Evolutionary conservation across 2,888 invertebrate genomes (phyloP), one percentile per base, ranked within the genome.

Genomic region (Penaeus monodon): DNA sequence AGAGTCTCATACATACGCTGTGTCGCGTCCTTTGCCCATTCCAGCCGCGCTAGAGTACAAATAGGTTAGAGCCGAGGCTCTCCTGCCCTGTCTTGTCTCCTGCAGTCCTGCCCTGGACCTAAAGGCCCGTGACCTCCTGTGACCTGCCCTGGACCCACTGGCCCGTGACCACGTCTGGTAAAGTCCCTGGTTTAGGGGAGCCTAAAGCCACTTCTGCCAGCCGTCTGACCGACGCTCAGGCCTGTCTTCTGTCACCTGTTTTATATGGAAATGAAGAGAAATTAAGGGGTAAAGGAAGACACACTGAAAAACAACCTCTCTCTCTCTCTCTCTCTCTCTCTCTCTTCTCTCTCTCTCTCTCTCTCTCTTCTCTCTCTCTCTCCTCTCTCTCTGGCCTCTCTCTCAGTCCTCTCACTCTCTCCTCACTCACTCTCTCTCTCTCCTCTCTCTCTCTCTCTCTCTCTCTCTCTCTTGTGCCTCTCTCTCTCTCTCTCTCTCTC

Each of bases 41-140:
- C 88, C 88, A 88, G 88, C 88, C 88, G 84, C 81, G 88, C 88
- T 84, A 88, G 84, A 88, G 88, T 88, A 88, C 88, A 88, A 88
- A 88, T 88, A 88, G 88, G 88, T 88, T 88, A 88, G 88, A 88
- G 88, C 81, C 84, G 88, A 88, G 88, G 88, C 88, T 84, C 84
- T 88, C 84, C 84, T 87, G 86, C 86, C 86, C 86, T 87, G 83
- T 87, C 86, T 87, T 87, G 86, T 87, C 76, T 87, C 86, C 86
- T 70, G 82, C 66, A 73, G 68, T 82, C 82, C 82, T 82, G 70
- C 73, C 82, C 82, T 73, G 85, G 85, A 85, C 80, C 70, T 74
- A 74, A 79, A 83, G 86, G 82, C 83, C 86, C 78, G 86, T 87
- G 86, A 83, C 86, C 86, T 73, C 83, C 78, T 87, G 57, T 57